phyloP scores from a whole-genome alignment of 2,797 vertebrate genomes.

The Acanthurus tractus region DNA sequence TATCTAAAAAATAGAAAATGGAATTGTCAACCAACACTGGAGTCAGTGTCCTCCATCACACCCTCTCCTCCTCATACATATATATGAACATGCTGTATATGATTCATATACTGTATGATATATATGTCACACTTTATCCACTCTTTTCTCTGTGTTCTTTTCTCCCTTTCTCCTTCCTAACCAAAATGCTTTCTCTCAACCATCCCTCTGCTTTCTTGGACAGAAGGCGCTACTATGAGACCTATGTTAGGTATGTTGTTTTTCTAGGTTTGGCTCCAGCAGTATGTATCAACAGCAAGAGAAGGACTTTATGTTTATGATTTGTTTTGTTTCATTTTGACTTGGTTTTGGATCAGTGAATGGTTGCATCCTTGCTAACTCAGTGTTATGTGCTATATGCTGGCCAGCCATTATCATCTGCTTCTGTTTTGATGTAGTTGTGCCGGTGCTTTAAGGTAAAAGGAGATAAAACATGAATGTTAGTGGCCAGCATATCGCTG shows the following conservation, averaged over 20 bases:
- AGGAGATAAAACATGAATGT: conserved; percentile 17
- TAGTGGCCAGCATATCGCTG: conserved; percentile 68
- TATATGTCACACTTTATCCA: conserved; percentile 67
- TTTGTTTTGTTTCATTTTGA: conserved; percentile 48
- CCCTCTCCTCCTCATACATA: conserved; percentile 70
- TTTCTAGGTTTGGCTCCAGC: conserved; percentile 86
- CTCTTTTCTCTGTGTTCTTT: conserved; percentile 66
- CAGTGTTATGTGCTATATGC: conserved; percentile 53
- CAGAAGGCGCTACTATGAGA: conserved; percentile 99
- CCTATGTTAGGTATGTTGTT: conserved; percentile 97
- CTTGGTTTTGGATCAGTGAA: conserved; percentile 54
- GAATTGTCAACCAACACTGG: conserved; percentile 55
- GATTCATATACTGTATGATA: conserved; percentile 82
- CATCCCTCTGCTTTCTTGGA: conserved; percentile 89
- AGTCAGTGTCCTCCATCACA: conserved; percentile 40
- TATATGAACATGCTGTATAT: conserved; percentile 83
- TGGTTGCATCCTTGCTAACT: conserved; percentile 66
- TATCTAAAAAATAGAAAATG: conserved; percentile 57
- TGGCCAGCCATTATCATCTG: conserved; percentile 48
- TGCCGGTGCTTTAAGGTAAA: conserved; percentile 33
- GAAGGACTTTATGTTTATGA: conserved; percentile 38
- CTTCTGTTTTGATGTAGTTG: conserved; percentile 17
- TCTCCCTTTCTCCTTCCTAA: conserved; percentile 81
- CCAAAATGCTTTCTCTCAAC: conserved; percentile 86
- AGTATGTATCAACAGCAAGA: conserved; percentile 48